Evolutionary conservation across 2,113 vertebrate genomes (phyloP), one percentile per base, ranked within the genome.

Genomic region (Prochilodus magdalenae): DNA sequence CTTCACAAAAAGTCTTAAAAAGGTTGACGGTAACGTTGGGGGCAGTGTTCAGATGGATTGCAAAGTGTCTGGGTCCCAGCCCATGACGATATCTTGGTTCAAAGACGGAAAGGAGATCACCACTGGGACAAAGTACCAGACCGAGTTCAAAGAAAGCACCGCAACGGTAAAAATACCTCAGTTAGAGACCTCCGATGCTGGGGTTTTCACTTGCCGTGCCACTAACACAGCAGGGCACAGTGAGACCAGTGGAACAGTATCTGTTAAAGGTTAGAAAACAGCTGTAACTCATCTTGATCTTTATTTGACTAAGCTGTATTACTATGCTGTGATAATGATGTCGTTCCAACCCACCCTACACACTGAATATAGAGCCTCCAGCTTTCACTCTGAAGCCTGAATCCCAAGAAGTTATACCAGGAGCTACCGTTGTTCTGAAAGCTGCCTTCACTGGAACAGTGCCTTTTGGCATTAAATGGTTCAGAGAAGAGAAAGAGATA

Each of bases 61-160:
- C 91, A 99, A 95, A 89, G 94, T 98, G 77, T 96, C 98, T 82
- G 98, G 98, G 82, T 99, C 97, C 55, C 96, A 98, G 78, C 97
- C 97, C 57, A 97, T 99, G 94, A 95, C 93, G 0, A 85, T 98
- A 62, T 90, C 90, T 83, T 99, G 98, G 98, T 98, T 97, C 90
- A 99, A 98, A 91, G 95, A 98, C 16, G 95, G 96, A 4, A 94
- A 87, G 87, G 95, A 98, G 87, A 85, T 98, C 26, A 71, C 87
- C 20, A 62, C 94, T 84, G 94, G 94, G 62, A 86, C 90, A 76
- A 98, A 94, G 88, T 95, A 96, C 83, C 93, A 91, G 89, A 87
- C 94, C 63, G 92, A 96, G 0, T 96, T 96, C 85, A 94, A 95
- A 91, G 98, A 99, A 89, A 95, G 91, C 81, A 96, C 96, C 8